Evolutionary conservation across 1,140 invertebrate species (phyloP).

Genomic region (Aleiodes sp.): DNA sequence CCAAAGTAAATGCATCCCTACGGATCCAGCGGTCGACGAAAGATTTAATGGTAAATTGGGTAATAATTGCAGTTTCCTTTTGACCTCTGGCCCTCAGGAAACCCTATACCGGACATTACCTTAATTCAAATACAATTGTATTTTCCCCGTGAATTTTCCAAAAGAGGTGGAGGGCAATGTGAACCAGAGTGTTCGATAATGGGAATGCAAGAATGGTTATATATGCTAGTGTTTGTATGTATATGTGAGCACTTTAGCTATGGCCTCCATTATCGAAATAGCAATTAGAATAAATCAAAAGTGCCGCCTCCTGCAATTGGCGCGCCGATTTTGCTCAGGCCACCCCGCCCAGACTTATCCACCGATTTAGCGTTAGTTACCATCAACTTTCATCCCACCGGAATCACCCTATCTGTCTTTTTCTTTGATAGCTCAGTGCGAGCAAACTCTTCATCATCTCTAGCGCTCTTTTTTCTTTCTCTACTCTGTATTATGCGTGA

Average conservation of each 20-base stretch:
- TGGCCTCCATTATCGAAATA: slow-evolving; percentile 63
- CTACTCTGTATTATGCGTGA: neutral
- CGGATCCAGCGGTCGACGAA: slow-evolving; percentile 55
- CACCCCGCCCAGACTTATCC: slow-evolving; percentile 44
- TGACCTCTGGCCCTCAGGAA: slow-evolving; percentile 20
- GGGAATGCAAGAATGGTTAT: slow-evolving; percentile 60
- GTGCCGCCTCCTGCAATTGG: slow-evolving; percentile 49
- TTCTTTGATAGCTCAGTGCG: neutral
- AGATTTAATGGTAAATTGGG: slow-evolving; percentile 63
- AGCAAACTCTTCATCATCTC: neutral
- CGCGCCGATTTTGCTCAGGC: slow-evolving; percentile 43
- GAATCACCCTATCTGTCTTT: slow-evolving; percentile 5
- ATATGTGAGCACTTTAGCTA: slow-evolving; percentile 30
- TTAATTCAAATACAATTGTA: slow-evolving; percentile 64
- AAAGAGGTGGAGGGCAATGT: neutral
- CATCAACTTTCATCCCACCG: slow-evolving; percentile 17
- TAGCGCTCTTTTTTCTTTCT: neutral
- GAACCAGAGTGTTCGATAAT: slow-evolving; percentile 59
- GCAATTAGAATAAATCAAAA: slow-evolving; percentile 66
- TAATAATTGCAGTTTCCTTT: slow-evolving; percentile 55
- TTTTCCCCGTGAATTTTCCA: slow-evolving; percentile 41
- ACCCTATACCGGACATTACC: slow-evolving; percentile 47
- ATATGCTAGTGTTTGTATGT: slow-evolving; percentile 5
- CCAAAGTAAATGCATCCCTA: neutral
- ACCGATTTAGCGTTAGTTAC: slow-evolving; percentile 34